Conservation (phyloP, 2,113 vertebrate species). For the Regulus satrapa region DNA sequence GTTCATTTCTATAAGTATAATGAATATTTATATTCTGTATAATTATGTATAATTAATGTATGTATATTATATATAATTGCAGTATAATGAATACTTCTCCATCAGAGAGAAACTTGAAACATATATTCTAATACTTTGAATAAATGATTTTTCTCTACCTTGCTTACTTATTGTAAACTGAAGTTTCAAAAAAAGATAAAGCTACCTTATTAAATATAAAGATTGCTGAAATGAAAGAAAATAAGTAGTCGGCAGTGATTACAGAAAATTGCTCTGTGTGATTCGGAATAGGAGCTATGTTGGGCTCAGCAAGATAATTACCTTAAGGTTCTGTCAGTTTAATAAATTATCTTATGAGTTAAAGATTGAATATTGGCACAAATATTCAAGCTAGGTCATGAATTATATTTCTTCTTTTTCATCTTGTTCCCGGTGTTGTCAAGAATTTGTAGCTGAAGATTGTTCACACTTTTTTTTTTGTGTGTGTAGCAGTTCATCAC, state of each 20-base stretch:
- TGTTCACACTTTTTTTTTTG: background rate
- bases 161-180: background rate
- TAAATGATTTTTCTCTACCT: background rate
- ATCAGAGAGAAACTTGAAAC: background rate
- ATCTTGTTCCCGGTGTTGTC: background rate
- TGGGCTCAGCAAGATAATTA: background rate
- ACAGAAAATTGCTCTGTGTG: background rate
- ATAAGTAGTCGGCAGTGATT: background rate
- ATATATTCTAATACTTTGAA: background rate
- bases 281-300: background rate
- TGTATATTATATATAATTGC: too few species aligned
- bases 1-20: background rate
- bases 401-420: background rate
- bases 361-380: background rate
- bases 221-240: background rate
- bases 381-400: background rate
- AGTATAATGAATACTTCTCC: too few species aligned
- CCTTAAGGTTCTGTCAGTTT: background rate
- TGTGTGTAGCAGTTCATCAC: background rate
- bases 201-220: background rate
- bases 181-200: background rate
- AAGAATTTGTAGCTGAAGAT: background rate
- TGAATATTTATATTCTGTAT: too few species aligned
- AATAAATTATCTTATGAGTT: background rate
- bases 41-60: too few species aligned